A percentile compares a stretch with the other conserved stretches of the same genome.
Conservation (phyloP, 2,797 vertebrate genomes). For the Squalus acanthias region DNA sequence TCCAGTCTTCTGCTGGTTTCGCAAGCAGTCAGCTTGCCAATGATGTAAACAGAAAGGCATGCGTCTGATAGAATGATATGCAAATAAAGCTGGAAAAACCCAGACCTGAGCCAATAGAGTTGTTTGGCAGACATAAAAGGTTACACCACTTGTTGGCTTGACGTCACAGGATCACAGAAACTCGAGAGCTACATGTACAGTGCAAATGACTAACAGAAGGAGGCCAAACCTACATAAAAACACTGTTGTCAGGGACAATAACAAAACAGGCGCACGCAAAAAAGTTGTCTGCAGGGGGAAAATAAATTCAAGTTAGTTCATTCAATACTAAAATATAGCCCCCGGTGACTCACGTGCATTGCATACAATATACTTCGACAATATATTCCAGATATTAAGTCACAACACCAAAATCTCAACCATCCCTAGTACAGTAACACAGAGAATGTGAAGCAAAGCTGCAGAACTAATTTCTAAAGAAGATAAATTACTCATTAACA, state of each 20-base stretch:
- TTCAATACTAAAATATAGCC: neutral
- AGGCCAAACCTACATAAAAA: neutral
- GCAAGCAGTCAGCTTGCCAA: slow-evolving; percentile 36
- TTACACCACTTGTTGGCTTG: neutral
- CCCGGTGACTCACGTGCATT: neutral
- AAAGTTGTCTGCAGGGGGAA: no score
- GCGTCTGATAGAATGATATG: slow-evolving; percentile 54
- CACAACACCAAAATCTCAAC: neutral
- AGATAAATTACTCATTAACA: neutral
- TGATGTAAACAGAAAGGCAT: slow-evolving; percentile 72
- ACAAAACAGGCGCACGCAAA: neutral
- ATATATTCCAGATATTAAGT: neutral
- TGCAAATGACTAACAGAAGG: neutral
- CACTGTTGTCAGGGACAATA: neutral
- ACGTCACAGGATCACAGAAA: slow-evolving; percentile 1
- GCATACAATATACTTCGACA: neutral
- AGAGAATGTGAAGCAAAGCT: neutral
- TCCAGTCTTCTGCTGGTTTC: neutral
- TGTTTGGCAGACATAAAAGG: neutral
- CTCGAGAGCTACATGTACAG: neutral
- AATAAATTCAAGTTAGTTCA: neutral
- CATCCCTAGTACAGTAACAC: neutral
- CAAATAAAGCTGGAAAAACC: slow-evolving; percentile 54
- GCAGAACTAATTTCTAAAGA: neutral
- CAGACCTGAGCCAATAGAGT: slow-evolving; percentile 47